Conservation (phyloP, 2,113 vertebrate genomes). For the Proteles cristata region DNA sequence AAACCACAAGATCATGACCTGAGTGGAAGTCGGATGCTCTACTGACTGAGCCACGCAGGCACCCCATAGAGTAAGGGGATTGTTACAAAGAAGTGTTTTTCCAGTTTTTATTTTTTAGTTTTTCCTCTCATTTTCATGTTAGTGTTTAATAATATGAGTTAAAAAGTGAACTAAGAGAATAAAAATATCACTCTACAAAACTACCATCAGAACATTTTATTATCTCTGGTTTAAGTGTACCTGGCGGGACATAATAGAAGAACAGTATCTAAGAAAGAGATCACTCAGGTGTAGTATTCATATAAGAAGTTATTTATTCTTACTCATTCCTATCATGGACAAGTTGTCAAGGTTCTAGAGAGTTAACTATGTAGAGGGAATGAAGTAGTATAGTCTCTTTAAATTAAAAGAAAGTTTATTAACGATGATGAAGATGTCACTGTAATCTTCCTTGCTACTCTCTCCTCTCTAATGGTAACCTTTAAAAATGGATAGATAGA, state of each 20-base stretch:
- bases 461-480: background rate
- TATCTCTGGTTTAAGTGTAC: background rate
- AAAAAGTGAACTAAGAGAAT: background rate
- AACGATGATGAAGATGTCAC: background rate
- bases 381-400: background rate
- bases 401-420: background rate
- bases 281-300: background rate
- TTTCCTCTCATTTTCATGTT: background rate
- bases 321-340: background rate
- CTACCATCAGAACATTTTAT: background rate
- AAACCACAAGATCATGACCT: no score
- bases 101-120: background rate
- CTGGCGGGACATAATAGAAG: background rate
- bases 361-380: background rate
- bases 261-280: background rate
- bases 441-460: background rate
- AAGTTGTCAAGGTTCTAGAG: background rate
- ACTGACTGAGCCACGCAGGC: no score
- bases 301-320: background rate
- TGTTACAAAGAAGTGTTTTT: constrained; percentile 1
- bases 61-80: background rate
- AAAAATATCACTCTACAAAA: background rate
- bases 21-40: no score
- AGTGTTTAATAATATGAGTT: background rate
- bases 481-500: background rate